phyloP scores from a whole-genome alignment of 2,113 vertebrate genomes.

The Sander lucioperca region DNA sequence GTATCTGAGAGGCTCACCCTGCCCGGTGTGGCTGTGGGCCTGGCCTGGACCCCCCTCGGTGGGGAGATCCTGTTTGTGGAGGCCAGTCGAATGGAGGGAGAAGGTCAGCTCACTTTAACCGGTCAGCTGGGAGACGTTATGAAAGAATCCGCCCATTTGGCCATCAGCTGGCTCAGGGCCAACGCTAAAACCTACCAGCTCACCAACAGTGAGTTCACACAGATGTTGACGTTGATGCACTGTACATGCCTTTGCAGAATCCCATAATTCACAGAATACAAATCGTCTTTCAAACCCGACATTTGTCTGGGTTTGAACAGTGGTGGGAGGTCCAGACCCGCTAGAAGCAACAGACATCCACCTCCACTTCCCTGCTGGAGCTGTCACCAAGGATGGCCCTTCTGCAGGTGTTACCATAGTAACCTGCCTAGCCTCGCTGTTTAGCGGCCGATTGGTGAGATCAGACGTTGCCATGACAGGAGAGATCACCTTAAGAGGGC shows the following conservation, averaged over 20 bases:
- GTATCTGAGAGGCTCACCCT: constrained; percentile 93
- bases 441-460: constrained; percentile 93
- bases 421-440: constrained; percentile 96
- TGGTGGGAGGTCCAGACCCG: constrained; percentile 93
- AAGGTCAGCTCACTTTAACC: constrained; percentile 94
- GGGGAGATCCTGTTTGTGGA: constrained; percentile 99
- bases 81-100: constrained; percentile 95
- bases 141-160: constrained; percentile 97
- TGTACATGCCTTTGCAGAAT: neutral
- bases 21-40: constrained; percentile 93
- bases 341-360: constrained; percentile 98
- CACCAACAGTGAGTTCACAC: constrained; percentile 87
- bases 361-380: constrained; percentile 98
- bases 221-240: neutral
- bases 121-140: constrained; percentile 96
- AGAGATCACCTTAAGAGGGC: constrained; percentile 96
- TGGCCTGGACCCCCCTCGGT: constrained; percentile 95
- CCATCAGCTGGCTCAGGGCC: constrained; percentile 96
- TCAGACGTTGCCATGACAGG: constrained; percentile 99
- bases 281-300: neutral
- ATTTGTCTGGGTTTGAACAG: constrained; percentile 77
- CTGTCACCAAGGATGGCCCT: constrained; percentile 98
- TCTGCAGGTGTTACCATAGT: constrained; percentile 99
- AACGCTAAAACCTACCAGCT: constrained; percentile 93
- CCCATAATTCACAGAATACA: neutral